phyloP scores from a whole-genome alignment of 1,140 invertebrate species.

The Heliconius melpomene region DNA sequence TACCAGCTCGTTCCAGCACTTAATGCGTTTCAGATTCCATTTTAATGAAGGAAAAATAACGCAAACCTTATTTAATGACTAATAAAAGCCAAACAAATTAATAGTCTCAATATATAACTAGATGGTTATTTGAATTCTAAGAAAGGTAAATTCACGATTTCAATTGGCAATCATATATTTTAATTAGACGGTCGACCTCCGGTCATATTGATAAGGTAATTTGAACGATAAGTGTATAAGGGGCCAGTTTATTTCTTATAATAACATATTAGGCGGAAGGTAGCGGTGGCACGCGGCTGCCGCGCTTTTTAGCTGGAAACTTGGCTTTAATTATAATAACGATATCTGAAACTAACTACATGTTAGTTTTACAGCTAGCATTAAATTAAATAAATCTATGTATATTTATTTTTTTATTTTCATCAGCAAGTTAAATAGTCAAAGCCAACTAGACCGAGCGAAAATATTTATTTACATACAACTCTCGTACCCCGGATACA shows the following conservation, averaged over 20 bases:
- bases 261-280: constrained; percentile 70
- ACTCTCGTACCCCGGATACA: no score
- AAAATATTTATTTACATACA: no score
- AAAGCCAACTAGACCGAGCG: no score
- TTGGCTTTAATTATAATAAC: not conserved
- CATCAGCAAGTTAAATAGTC: no score
- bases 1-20: constrained; percentile 8
- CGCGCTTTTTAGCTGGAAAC: constrained; percentile 56
- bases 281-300: constrained; percentile 49
- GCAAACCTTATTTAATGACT: constrained; percentile 33
- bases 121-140: constrained; percentile 31
- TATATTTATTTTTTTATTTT: no score
- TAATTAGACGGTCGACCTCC: constrained; percentile 55
- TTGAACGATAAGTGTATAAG: constrained; percentile 45
- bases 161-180: constrained; percentile 51
- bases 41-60: constrained; percentile 35
- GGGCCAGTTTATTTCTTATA: constrained; percentile 71
- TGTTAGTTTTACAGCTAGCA: no score
- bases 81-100: constrained; percentile 34
- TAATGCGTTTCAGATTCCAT: constrained; percentile 36
- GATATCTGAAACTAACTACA: not conserved
- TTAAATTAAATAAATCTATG: no score
- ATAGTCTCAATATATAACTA: constrained; percentile 27
- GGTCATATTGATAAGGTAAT: constrained; percentile 64
- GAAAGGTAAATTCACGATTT: constrained; percentile 34